Conservation (phyloP, 2,888 invertebrate genomes). For the Thysanoteuthis rhombus region DNA sequence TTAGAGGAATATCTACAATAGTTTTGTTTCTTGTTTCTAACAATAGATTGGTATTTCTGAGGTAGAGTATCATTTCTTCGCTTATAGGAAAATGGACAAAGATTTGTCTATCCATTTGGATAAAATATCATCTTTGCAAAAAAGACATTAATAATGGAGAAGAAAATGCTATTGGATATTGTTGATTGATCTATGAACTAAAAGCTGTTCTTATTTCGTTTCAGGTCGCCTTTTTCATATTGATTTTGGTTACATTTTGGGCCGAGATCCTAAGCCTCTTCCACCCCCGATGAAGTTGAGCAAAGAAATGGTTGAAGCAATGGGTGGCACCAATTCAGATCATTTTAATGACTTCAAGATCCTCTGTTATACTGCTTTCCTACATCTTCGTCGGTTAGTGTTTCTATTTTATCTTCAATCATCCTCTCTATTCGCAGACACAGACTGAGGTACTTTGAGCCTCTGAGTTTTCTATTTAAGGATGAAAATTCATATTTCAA, state of each 20-base stretch:
- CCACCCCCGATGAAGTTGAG: conserved; percentile 99
- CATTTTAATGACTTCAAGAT: conserved; percentile 94
- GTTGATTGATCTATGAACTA: not conserved
- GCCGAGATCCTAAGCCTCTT: conserved; percentile 96
- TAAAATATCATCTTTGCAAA: not conserved
- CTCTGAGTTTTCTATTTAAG: no score
- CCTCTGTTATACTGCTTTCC: conserved; percentile 90
- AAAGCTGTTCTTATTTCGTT: not conserved
- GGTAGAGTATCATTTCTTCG: no score
- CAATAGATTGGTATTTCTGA: no score
- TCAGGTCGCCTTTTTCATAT: conserved; percentile 66
- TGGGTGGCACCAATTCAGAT: conserved; percentile 75
- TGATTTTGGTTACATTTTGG: conserved; percentile 93
- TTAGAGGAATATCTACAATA: no score
- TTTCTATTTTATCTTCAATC: not conserved
- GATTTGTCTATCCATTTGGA: not conserved
- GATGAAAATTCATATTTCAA: no score
- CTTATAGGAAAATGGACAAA: not conserved
- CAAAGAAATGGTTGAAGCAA: conserved; percentile 97
- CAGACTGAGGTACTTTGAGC: no score
- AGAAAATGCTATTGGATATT: not conserved
- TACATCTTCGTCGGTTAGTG: conserved; percentile 84
- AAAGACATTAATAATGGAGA: not conserved
- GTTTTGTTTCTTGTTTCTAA: no score
- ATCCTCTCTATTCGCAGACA: not conserved